Evolutionary conservation across 2,888 invertebrate species (phyloP).

Genomic region (Xestia sexstrigata): DNA sequence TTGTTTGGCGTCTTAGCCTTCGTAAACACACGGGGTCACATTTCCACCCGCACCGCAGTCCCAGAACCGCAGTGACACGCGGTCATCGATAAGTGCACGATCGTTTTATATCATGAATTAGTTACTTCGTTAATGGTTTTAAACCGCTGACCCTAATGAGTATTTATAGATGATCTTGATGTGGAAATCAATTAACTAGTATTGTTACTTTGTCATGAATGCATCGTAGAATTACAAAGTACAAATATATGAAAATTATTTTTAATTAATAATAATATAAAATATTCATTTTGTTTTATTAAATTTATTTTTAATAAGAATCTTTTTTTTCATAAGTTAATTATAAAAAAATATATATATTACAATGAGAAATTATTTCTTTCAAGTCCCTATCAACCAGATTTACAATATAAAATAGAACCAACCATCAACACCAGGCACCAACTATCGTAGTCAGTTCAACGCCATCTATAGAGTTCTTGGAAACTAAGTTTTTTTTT

Average conservation of each 20-base stretch:
- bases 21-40: conserved; percentile 41
- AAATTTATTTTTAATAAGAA: too few species aligned
- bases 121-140: conserved; percentile 26
- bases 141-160: conserved; percentile 41
- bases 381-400: not conserved
- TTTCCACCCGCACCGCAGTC: conserved; percentile 10
- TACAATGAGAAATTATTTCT: too few species aligned
- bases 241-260: too few species aligned
- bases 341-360: too few species aligned
- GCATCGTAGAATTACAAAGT: not conserved
- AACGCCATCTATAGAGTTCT: too few species aligned
- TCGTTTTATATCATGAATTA: conserved; percentile 35
- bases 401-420: not conserved
- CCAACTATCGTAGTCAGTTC: too few species aligned
- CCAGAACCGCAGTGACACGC: not conserved
- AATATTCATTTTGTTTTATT: too few species aligned
- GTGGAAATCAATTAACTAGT: conserved; percentile 26
- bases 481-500: too few species aligned
- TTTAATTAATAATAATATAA: too few species aligned
- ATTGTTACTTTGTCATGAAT: not conserved
- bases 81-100: conserved; percentile 6
- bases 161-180: conserved; percentile 25
- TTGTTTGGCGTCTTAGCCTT: conserved; percentile 22
- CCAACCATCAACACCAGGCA: too few species aligned
- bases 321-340: too few species aligned